Conservation (phyloP, 2,113 vertebrate species). For the Capra hircus region DNA sequence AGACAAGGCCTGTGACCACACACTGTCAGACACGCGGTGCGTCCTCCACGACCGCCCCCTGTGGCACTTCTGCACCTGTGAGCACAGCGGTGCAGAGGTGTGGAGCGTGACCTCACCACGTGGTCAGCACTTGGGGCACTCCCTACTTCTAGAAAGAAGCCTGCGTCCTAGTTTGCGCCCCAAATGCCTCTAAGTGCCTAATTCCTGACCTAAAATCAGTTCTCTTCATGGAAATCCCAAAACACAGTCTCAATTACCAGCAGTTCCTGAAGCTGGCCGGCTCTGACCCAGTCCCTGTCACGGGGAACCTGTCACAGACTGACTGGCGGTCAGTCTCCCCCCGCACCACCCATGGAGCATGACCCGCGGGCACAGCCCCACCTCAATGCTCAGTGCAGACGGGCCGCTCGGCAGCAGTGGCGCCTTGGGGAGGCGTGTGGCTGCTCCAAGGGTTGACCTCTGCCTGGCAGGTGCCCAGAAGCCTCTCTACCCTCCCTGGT, state of each 20-base stretch:
- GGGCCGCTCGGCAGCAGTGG: background rate
- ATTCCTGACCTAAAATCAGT: conserved; percentile 78
- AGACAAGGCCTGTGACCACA: background rate
- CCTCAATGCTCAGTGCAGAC: accelerated
- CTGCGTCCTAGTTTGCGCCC: conserved; percentile 73
- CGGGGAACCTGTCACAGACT: accelerated
- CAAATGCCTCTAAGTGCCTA: background rate
- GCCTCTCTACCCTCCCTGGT: background rate
- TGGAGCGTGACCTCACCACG: accelerated
- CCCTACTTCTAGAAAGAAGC: conserved; percentile 42
- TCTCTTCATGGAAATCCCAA: conserved; percentile 71
- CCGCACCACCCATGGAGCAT: accelerated
- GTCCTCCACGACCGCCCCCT: accelerated
- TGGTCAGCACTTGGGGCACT: background rate
- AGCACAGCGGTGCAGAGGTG: accelerated
- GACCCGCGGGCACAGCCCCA: accelerated
- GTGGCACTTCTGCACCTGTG: background rate
- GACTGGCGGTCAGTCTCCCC: accelerated
- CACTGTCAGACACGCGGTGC: accelerated
- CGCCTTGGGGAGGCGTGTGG: accelerated
- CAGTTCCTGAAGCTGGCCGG: background rate
- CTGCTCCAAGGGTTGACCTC: background rate
- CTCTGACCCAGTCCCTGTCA: conserved; percentile 27
- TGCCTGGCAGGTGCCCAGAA: accelerated
- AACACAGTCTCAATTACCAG: conserved; percentile 68